Evolutionary conservation across 1,140 invertebrate species (phyloP), one percentile per base, ranked within the genome.

Genomic region (Mesaphorura yosii): DNA sequence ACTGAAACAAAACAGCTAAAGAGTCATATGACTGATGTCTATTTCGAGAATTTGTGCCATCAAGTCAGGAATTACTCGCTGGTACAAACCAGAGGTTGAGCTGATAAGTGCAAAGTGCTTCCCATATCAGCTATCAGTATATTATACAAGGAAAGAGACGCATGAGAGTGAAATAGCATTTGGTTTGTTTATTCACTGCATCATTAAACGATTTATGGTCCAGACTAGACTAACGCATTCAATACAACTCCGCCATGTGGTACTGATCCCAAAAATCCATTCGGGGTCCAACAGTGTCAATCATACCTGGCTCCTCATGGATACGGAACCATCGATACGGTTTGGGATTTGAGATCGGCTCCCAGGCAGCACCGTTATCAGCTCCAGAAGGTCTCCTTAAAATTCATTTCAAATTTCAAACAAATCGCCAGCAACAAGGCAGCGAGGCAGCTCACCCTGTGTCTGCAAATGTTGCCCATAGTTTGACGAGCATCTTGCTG

Each of bases 211-310:
- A n/a, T n/a, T n/a, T n/a, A n/a, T n/a, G n/a, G n/a, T n/a, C n/a
- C n/a, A n/a, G n/a, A n/a, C n/a, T n/a, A n/a, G n/a, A n/a, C n/a
- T n/a, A n/a, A n/a, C n/a, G n/a, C n/a, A n/a, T n/a, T n/a, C n/a
- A n/a, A n/a, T 46, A 38, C 53, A 55, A 42, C 23, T 55, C 53
- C 15, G 26, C 25, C 3, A 31, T 28, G 22, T 26, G 15, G 40
- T 51, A 59, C 27, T 48, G 48, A 20, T 59, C 48, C 57, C 57
- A 59, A 45, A 59, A 59, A 5, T 48, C n/a, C 48, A 59, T 59
- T 28, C 57, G 5, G 1, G 47, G 38, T 22, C 22, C 3, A 15
- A 59, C 4, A 2, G 28, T 27, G 14, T 47, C 15, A 3, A 27
- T 38, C 41, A 49, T 48, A 37, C 40, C 22, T 0, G 48, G 29